These are phyloP conservation scores for Dasypogon diadema DNA, from an alignment of 2,888 invertebrate genomes.

Conservation along the genomic window DNA sequence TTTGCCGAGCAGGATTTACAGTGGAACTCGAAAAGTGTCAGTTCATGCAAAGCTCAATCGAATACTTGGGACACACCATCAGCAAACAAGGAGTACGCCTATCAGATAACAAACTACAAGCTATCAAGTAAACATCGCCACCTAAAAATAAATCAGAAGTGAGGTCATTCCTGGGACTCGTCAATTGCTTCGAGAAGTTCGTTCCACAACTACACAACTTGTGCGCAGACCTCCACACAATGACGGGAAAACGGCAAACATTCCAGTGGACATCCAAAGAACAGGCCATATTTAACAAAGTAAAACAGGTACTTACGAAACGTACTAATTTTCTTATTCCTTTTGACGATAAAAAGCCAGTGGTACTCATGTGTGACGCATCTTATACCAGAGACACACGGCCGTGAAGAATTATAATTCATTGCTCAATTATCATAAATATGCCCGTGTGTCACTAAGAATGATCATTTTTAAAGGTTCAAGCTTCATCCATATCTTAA, in stretches of 20 bases:
- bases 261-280: neutral
- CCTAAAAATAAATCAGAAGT: neutral
- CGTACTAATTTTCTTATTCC: neutral
- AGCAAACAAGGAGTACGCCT: neutral
- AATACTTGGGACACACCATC: too few species aligned
- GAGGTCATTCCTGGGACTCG: neutral
- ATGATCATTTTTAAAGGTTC: too few species aligned
- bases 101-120: neutral
- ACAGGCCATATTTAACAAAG: neutral
- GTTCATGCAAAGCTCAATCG: neutral
- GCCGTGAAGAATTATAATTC: too few species aligned
- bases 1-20: neutral
- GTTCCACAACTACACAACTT: neutral
- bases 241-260: neutral
- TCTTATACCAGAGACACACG: too few species aligned
- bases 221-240: neutral
- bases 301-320: neutral
- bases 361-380: neutral
- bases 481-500: too few species aligned
- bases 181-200: neutral
- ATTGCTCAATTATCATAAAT: too few species aligned
- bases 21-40: neutral
- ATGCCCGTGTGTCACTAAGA: too few species aligned
- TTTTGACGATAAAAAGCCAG: neutral
- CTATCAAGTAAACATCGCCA: neutral